These are phyloP conservation scores for Spilogale gracilis DNA, from an alignment of 2,113 vertebrate species.

Conservation along the genomic window DNA sequence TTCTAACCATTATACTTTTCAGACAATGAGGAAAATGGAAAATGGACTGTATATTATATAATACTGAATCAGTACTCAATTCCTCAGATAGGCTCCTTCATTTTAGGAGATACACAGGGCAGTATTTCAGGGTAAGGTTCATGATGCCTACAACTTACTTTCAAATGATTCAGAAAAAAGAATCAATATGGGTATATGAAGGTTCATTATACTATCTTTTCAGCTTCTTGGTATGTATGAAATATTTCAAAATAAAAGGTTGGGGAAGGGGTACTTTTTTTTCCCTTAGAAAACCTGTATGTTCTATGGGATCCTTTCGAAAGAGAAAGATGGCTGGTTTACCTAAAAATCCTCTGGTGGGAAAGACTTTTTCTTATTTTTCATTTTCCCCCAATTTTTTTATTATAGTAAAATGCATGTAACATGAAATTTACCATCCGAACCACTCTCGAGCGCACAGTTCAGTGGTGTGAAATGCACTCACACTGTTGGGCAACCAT, in stretches of 20 bases:
- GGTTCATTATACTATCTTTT: background rate
- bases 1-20: background rate
- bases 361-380: background rate
- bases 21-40: background rate
- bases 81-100: background rate
- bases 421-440: background rate
- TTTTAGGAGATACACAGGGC: background rate
- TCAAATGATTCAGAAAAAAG: background rate
- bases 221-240: background rate
- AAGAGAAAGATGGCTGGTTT: background rate
- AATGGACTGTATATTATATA: background rate
- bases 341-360: background rate
- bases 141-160: background rate
- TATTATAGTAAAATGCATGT: background rate
- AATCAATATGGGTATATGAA: background rate
- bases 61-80: background rate
- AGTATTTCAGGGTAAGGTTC: background rate
- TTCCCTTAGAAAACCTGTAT: background rate
- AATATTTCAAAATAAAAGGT: slow-evolving; percentile 39
- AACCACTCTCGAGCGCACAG: background rate
- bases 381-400: background rate
- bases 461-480: background rate
- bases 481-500: background rate
- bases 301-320: slow-evolving; percentile 4
- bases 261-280: background rate